Evolutionary conservation across 2,888 invertebrate species (phyloP).

Genomic region (Sclerodermus sp.): DNA sequence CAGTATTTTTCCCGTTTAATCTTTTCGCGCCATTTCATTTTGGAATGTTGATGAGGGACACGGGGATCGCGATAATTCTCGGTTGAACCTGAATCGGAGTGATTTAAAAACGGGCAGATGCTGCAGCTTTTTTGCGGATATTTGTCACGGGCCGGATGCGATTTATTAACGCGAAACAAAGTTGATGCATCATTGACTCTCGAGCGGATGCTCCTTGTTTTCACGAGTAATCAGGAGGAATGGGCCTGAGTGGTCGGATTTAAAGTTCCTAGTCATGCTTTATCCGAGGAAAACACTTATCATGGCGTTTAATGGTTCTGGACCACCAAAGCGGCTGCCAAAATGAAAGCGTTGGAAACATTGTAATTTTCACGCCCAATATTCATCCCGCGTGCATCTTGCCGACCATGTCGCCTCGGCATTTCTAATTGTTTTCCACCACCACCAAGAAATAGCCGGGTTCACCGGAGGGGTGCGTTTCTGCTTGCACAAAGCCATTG

Average conservation of each 20-base stretch:
- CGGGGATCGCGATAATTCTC: constrained; percentile 24
- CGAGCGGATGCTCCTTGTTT: too few species aligned
- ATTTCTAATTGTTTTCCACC: too few species aligned
- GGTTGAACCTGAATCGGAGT: not conserved
- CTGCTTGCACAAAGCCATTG: constrained; percentile 44
- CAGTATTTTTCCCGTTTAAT: too few species aligned
- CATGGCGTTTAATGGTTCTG: constrained; percentile 32
- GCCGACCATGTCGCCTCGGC: too few species aligned
- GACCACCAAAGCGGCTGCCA: constrained; percentile 24
- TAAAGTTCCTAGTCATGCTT: constrained; percentile 25
- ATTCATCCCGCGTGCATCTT: constrained; percentile 19
- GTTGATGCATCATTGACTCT: constrained; percentile 26
- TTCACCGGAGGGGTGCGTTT: constrained; percentile 9
- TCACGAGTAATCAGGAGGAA: too few species aligned
- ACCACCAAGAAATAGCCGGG: not conserved
- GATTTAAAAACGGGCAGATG: constrained; percentile 9
- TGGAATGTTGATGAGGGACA: too few species aligned
- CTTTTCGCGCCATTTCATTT: too few species aligned
- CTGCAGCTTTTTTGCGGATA: constrained; percentile 32
- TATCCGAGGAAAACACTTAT: constrained; percentile 36
- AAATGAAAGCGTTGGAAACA: constrained; percentile 36
- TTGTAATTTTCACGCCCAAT: constrained; percentile 46
- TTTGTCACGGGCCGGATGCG: constrained; percentile 38
- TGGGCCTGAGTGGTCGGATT: not conserved
- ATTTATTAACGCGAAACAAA: constrained; percentile 38